These are phyloP conservation scores for Emydura subglobosa DNA, from an alignment of 2,113 vertebrate genomes.

Conservation along the genomic window DNA sequence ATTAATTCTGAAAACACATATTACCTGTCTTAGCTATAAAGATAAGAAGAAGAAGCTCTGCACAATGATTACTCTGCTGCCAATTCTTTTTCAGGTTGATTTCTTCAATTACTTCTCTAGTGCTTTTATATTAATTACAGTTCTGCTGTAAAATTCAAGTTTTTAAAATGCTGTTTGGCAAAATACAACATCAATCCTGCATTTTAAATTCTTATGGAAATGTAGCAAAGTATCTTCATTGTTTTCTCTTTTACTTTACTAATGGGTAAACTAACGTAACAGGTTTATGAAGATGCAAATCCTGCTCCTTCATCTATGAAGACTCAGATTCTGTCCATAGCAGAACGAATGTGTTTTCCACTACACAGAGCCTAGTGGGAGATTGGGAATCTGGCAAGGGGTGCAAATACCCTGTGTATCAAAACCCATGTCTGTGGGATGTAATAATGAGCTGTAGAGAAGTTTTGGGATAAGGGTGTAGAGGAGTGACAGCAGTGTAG, in stretches of 20 bases:
- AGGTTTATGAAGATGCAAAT: background rate
- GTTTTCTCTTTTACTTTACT: background rate
- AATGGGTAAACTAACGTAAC: background rate
- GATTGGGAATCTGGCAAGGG: background rate
- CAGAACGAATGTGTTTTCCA: background rate
- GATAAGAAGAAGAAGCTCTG: background rate
- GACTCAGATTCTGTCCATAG: background rate
- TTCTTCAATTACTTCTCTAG: conserved; percentile 51
- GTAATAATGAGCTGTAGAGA: background rate
- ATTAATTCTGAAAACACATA: background rate
- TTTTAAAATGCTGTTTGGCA: conserved; percentile 20
- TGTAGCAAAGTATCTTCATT: background rate
- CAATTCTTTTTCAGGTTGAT: conserved; percentile 22
- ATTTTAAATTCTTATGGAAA: background rate
- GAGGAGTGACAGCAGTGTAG: background rate
- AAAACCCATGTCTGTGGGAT: background rate
- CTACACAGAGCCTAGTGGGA: background rate
- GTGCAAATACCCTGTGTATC: background rate
- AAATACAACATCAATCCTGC: background rate
- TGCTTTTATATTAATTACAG: conserved; percentile 42
- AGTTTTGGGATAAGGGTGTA: background rate
- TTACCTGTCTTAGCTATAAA: background rate
- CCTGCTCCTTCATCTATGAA: background rate
- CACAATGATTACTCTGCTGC: conserved; percentile 18
- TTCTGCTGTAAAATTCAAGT: conserved; percentile 49